Evolutionary conservation across 2,797 vertebrate species (phyloP).

Genomic region (Clarias pachynema): DNA sequence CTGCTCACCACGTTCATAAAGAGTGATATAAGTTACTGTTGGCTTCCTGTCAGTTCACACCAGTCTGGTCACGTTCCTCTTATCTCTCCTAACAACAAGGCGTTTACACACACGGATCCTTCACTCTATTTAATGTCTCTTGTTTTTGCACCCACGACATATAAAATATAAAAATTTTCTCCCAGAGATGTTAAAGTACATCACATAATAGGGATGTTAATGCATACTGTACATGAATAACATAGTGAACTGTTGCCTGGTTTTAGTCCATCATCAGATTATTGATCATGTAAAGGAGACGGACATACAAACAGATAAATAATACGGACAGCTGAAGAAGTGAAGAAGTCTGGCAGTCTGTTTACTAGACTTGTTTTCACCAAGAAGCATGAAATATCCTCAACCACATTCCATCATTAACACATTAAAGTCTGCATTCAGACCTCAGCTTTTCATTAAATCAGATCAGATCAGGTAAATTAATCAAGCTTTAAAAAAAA

Average conservation of each 20-base stretch:
- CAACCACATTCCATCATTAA: constrained; percentile 51
- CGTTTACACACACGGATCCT: no score
- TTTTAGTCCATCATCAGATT: neutral
- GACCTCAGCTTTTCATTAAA: constrained; percentile 28
- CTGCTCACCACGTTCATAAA: no score
- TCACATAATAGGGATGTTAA: neutral
- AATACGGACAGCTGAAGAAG: neutral
- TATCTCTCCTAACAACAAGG: no score
- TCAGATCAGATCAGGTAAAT: constrained; percentile 48
- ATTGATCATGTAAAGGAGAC: neutral
- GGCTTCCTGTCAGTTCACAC: no score
- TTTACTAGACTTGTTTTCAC: constrained; percentile 74
- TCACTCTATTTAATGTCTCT: no score
- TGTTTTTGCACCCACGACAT: neutral
- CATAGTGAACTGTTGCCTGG: neutral
- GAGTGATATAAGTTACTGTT: no score
- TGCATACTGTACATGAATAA: neutral
- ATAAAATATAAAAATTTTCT: neutral
- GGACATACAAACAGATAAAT: neutral
- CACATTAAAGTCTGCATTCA: constrained; percentile 24
- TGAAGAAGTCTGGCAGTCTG: constrained; percentile 52
- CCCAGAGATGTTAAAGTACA: neutral
- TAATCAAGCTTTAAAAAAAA: constrained; percentile 55
- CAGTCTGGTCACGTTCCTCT: no score
- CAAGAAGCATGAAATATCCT: constrained; percentile 65